These are phyloP conservation scores for Drosophila triauraria DNA, from an alignment of 1,140 invertebrate species.

Conservation along the genomic window DNA sequence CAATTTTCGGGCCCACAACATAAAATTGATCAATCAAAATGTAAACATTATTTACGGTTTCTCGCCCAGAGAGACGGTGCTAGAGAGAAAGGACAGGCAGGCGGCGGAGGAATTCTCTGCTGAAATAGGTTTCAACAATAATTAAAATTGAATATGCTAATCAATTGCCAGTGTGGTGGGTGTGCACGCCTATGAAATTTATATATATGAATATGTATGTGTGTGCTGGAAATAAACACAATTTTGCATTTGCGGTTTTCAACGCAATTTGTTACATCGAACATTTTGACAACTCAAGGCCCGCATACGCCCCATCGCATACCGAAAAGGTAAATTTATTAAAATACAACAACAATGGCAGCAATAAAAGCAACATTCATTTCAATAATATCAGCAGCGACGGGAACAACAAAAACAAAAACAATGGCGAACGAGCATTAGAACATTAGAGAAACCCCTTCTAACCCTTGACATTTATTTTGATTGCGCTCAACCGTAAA, in stretches of 20 bases:
- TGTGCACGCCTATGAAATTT: not conserved
- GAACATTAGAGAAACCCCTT: slow-evolving; percentile 28
- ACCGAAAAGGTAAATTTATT: slow-evolving; percentile 59
- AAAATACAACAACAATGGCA: slow-evolving; percentile 41
- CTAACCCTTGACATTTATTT: slow-evolving; percentile 56
- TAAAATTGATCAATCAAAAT: slow-evolving; percentile 59
- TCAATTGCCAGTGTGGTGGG: slow-evolving; percentile 47
- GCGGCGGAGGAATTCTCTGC: slow-evolving; percentile 25
- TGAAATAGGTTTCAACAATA: slow-evolving; percentile 56
- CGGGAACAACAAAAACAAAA: slow-evolving; percentile 17
- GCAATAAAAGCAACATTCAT: slow-evolving; percentile 52
- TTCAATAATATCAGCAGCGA: slow-evolving; percentile 54
- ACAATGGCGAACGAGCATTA: slow-evolving; percentile 13
- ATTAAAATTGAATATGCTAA: slow-evolving; percentile 69
- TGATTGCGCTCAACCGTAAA: slow-evolving; percentile 64
- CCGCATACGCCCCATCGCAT: slow-evolving; percentile 24
- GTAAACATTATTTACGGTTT: slow-evolving; percentile 62
- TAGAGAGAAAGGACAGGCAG: slow-evolving; percentile 7
- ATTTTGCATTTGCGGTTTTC: slow-evolving; percentile 63
- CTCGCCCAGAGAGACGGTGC: slow-evolving; percentile 29
- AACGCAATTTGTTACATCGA: slow-evolving; percentile 58
- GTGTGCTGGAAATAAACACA: slow-evolving; percentile 44
- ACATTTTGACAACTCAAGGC: slow-evolving; percentile 39
- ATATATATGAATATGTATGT: not conserved
- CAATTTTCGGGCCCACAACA: slow-evolving; percentile 41